phyloP scores from a whole-genome alignment of 2,797 vertebrate genomes.

The Rhinophrynus dorsalis region DNA sequence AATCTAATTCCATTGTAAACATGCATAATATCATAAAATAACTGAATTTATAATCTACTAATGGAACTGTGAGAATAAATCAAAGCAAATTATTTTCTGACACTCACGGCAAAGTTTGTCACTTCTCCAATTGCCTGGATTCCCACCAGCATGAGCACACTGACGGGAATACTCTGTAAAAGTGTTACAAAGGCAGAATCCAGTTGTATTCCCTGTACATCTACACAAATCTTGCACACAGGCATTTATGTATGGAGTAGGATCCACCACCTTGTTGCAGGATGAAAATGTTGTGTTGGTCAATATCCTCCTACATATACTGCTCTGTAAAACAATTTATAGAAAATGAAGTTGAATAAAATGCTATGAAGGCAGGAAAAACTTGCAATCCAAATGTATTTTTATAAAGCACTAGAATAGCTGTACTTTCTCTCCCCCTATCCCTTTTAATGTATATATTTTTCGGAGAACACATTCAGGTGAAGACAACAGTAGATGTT shows the following conservation, averaged over 20 bases:
- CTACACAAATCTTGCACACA: constrained; percentile 16
- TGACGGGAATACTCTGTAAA: constrained; percentile 20
- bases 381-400: no score
- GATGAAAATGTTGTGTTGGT: not conserved
- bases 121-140: not conserved
- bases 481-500: no score
- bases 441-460: no score
- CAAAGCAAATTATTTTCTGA: no score
- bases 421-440: no score
- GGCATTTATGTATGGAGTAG: not conserved
- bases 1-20: no score
- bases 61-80: no score
- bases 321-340: not conserved
- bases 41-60: no score
- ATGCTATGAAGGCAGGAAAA: no score
- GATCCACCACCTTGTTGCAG: not conserved
- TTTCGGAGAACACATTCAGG: no score
- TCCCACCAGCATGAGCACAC: constrained; percentile 15
- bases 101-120: constrained; percentile 11
- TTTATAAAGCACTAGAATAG: no score
- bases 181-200: constrained; percentile 5
- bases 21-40: not conserved
- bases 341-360: no score
- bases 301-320: not conserved
- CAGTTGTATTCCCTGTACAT: not conserved